These are phyloP conservation scores for Drosophila bocqueti DNA, from an alignment of 1,140 invertebrate genomes.

Conservation along the genomic window DNA sequence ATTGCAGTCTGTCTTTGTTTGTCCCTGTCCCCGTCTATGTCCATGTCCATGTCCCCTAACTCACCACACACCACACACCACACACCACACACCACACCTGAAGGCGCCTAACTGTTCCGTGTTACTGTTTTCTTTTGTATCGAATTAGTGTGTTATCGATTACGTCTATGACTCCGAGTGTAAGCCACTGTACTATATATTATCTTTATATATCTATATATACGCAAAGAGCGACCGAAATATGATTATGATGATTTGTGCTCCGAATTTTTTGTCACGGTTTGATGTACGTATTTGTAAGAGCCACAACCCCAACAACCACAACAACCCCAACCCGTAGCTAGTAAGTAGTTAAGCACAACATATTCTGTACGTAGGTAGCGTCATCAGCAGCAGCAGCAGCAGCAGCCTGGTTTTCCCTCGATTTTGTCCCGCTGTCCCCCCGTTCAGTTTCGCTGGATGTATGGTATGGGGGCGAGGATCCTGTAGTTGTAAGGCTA, in stretches of 20 bases:
- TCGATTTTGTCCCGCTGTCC: neutral
- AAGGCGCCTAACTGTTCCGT: slow-evolving; percentile 13
- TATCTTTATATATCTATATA: neutral
- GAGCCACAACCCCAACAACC: slow-evolving; percentile 7
- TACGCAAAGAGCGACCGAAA: neutral
- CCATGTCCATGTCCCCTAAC: neutral
- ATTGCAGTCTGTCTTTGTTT: slow-evolving; percentile 17
- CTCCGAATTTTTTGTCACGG: slow-evolving; percentile 40
- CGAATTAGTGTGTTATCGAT: slow-evolving; percentile 35
- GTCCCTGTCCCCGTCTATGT: neutral
- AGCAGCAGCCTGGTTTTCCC: slow-evolving; percentile 20
- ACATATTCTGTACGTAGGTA: slow-evolving; percentile 10
- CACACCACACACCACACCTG: neutral
- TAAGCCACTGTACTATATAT: slow-evolving; percentile 20
- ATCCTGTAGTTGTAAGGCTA: slow-evolving; percentile 43
- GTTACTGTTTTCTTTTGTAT: slow-evolving; percentile 28
- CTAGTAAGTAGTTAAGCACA: slow-evolving; percentile 25
- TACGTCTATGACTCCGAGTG: slow-evolving; percentile 14
- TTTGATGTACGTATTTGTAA: slow-evolving; percentile 27
- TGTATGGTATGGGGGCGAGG: neutral
- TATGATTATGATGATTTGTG: slow-evolving; percentile 18
- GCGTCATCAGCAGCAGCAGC: slow-evolving; percentile 15
- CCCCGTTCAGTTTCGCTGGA: neutral
- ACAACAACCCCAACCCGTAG: slow-evolving; percentile 1
- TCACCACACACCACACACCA: neutral